phyloP scores from a whole-genome alignment of 1,140 invertebrate species.

The Aphis gossypii region DNA sequence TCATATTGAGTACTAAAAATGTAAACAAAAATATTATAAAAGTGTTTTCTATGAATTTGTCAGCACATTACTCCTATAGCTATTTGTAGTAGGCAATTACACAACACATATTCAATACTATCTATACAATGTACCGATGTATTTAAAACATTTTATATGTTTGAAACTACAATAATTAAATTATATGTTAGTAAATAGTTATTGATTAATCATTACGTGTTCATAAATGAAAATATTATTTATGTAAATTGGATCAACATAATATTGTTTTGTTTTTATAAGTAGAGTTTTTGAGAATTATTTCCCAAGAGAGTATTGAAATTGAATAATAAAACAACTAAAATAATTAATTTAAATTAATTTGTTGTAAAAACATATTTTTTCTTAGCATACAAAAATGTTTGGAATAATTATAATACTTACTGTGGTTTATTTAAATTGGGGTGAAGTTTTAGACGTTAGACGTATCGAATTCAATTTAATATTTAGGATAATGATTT shows the following conservation, averaged over 20 bases:
- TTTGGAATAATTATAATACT: not conserved
- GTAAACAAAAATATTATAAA: not conserved
- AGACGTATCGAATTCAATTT: not conserved
- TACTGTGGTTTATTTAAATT: not conserved
- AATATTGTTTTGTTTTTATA: not conserved
- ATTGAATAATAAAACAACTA: slow-evolving; percentile 5
- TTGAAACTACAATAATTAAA: not conserved
- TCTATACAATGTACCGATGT: not conserved
- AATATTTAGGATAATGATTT: not conserved
- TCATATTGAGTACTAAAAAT: not conserved
- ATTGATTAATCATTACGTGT: not conserved
- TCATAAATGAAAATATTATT: not conserved
- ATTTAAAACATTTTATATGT: not conserved
- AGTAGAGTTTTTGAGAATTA: not conserved
- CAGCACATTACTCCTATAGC: not conserved
- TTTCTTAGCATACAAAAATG: not conserved
- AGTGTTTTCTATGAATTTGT: not conserved
- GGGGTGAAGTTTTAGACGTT: not conserved
- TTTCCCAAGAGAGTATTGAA: not conserved
- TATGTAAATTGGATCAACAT: not conserved
- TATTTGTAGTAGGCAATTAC: not conserved
- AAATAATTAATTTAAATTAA: not conserved
- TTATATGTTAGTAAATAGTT: not conserved
- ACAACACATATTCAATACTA: not conserved
- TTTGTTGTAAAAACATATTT: not conserved